Percentiles rank a stretch among this genome's conserved stretches.
Conservation (phyloP, 2,888 invertebrate genomes). For the Standfussiana lucernea region DNA sequence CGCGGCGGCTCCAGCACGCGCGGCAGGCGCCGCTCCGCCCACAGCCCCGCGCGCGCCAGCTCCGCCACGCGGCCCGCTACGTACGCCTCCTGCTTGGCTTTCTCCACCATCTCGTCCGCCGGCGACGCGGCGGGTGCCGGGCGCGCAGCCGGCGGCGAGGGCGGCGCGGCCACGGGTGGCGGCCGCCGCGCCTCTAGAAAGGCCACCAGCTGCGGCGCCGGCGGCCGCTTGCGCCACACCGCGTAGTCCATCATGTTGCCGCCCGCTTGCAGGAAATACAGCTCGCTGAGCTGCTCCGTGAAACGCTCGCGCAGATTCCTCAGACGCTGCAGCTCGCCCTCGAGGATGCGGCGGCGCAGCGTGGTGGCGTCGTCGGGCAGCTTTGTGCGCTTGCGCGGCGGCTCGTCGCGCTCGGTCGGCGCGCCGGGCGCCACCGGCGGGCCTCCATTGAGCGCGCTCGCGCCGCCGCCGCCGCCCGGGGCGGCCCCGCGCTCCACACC, state of each 20-base stretch:
- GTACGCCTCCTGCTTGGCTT: conserved; percentile 94
- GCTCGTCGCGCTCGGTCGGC: conserved; percentile 76
- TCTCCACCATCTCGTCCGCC: conserved; percentile 85
- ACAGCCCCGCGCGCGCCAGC: conserved; percentile 97
- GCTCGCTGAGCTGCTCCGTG: conserved; percentile 95
- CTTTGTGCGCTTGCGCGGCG: conserved; percentile 81
- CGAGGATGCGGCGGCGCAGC: conserved; percentile 91
- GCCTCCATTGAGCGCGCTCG: conserved; percentile 74
- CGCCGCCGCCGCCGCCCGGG: conserved; percentile 70
- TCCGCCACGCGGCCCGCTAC: conserved; percentile 98
- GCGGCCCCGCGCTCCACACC: conserved; percentile 82
- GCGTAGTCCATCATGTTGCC: conserved; percentile 97
- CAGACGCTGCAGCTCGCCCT: conserved; percentile 93
- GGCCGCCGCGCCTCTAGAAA: conserved; percentile 94
- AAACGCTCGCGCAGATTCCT: conserved; percentile 92
- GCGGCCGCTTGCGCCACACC: conserved; percentile 95
- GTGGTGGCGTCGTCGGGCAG: conserved; percentile 77
- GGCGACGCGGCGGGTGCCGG: conserved; percentile 63
- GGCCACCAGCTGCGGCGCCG: conserved; percentile 93
- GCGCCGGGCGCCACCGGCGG: conserved; percentile 68
- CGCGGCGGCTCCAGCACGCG: conserved; percentile 97
- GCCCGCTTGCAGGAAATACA: conserved; percentile 96
- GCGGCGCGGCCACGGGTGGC: conserved; percentile 89
- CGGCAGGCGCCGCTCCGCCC: conserved; percentile 97
- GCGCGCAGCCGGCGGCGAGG: conserved; percentile 77